Evolutionary conservation across 2,113 vertebrate genomes (phyloP), one percentile per base, ranked within the genome.

Genomic region (Scomber colias): DNA sequence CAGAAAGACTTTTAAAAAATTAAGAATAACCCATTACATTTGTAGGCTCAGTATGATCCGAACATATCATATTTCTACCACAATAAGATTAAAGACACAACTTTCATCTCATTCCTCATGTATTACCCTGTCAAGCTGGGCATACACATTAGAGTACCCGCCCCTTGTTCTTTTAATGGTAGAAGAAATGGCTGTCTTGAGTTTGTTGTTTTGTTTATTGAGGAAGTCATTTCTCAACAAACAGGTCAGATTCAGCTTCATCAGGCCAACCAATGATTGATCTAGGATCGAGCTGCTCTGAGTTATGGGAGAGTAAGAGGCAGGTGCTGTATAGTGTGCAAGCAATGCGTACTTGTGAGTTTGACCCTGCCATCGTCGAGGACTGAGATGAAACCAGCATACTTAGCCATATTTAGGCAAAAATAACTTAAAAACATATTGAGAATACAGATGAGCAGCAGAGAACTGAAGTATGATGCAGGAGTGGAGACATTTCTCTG

Each of bases 21-120:
- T 17, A 30, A 56, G 62, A 68, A 60, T 35, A 44, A 60, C 31
- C 40, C 12, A 35, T 13, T 46, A 24, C 10, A 30, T 69, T 44
- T 7, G 2, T 12, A 21, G 24, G 49, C 56, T 49, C 1, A 3
- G 11, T 54, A 48, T 70, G 66, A 17, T 74, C 27, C 21, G 45
- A 71, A 62, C 21, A 46, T 40, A 57, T 70, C 27, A 4, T 49
- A 44, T 59, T 84, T 21, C 54, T 51, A 7, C 60, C 50, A 53
- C 50, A 71, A 66, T 65, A 30, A 50, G 51, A 24, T 31, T 31
- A 40, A 27, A 51, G 11, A 27, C 61, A 17, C 16, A 51, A 35
- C 11, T 74, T 73, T 55, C 21, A 48, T 67, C 50, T 24, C 8
- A 31, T 56, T 68, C 35, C 27, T 78, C 50, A 49, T 31, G 65